Evolutionary conservation across 2,888 invertebrate genomes (phyloP).

Genomic region (Pachycephus smyrnensis): DNA sequence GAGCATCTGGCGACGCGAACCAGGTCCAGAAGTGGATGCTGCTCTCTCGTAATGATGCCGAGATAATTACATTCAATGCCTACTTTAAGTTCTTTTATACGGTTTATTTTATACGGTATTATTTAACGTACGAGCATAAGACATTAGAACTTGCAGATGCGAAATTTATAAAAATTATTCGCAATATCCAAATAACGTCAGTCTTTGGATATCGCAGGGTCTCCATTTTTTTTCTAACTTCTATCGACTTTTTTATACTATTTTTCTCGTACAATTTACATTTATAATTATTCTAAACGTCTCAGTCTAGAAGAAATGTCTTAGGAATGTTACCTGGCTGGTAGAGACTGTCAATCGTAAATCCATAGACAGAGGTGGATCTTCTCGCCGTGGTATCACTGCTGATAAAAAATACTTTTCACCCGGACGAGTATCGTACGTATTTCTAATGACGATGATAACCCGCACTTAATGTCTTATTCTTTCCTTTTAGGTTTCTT

Average conservation of each 20-base stretch:
- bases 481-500: too few relatives aligned
- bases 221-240: not conserved
- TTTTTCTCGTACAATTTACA: not conserved
- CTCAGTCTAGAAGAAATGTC: not conserved
- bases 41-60: not conserved
- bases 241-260: not conserved
- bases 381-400: slow-evolving; percentile 23
- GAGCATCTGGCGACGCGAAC: not conserved
- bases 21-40: not conserved
- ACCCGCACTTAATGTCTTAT: too few relatives aligned
- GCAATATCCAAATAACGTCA: not conserved
- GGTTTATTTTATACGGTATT: too few relatives aligned
- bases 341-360: slow-evolving; percentile 26
- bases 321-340: slow-evolving; percentile 17
- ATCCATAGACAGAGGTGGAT: slow-evolving; percentile 20
- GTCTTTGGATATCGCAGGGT: not conserved
- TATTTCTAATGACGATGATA: not conserved
- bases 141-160: too few relatives aligned
- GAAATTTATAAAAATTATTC: too few relatives aligned
- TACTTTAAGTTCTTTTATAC: not conserved
- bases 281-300: not conserved
- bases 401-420: not conserved
- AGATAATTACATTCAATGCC: not conserved
- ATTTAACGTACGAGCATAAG: not conserved
- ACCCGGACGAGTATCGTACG: not conserved